These are phyloP conservation scores for Rallus limicola DNA, from an alignment of 2,113 vertebrate genomes.

Conservation along the genomic window DNA sequence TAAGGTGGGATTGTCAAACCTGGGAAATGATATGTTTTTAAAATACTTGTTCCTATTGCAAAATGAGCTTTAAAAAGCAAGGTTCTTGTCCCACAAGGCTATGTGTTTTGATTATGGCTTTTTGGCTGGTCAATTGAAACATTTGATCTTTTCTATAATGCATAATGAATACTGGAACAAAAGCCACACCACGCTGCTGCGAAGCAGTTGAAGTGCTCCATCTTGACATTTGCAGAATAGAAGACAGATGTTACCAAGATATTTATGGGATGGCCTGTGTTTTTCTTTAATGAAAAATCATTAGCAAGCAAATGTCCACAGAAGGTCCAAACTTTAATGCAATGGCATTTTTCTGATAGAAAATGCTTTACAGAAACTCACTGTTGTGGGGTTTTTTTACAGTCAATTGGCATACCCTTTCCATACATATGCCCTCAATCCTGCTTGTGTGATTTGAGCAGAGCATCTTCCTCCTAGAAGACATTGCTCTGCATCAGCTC, in stretches of 20 bases:
- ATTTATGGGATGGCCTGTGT: neutral
- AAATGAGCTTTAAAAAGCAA: neutral
- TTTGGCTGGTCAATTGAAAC: neutral
- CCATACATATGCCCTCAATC: neutral
- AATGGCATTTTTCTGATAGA: neutral
- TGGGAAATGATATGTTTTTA: neutral
- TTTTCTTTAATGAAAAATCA: slow-evolving; percentile 27
- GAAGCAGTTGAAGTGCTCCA: neutral
- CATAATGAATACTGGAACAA: neutral
- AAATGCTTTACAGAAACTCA: neutral
- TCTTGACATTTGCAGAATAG: slow-evolving; percentile 26
- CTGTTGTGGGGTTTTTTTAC: neutral
- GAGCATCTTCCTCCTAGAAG: neutral
- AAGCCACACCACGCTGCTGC: neutral
- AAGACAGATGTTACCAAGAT: slow-evolving; percentile 16
- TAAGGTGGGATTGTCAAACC: neutral
- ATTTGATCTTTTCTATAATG: neutral
- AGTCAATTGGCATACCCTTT: neutral
- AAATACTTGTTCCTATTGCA: neutral
- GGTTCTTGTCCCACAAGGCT: neutral
- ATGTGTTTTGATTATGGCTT: neutral
- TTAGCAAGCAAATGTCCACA: neutral
- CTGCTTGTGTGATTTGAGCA: neutral
- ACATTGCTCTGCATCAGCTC: neutral
- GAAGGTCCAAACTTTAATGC: neutral